Evolutionary conservation across 2,797 vertebrate genomes (phyloP).

Genomic region (Danio jaintianensis): DNA sequence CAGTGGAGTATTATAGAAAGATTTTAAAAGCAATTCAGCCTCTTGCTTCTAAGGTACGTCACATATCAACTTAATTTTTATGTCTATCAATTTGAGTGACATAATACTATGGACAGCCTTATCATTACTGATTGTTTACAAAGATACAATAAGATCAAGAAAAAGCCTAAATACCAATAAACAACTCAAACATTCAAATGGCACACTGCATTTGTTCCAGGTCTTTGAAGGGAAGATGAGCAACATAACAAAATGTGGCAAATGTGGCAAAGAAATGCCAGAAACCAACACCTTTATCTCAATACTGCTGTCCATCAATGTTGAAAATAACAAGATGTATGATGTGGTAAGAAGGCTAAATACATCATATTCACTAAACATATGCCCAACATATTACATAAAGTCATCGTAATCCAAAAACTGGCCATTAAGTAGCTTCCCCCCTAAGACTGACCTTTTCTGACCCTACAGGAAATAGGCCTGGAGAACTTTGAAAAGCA

Average conservation of each 20-base stretch:
- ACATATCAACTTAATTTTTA: neutral
- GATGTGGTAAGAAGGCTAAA: slow-evolving; percentile 66
- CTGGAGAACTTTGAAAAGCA: slow-evolving; percentile 58
- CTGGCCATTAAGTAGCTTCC: neutral
- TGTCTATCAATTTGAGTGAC: neutral
- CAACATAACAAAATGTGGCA: slow-evolving; percentile 59
- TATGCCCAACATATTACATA: neutral
- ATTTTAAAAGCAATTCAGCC: slow-evolving; percentile 64
- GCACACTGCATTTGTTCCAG: slow-evolving; percentile 58
- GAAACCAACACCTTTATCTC: slow-evolving; percentile 61
- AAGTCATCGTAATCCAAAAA: neutral
- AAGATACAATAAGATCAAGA: neutral
- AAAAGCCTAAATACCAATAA: neutral
- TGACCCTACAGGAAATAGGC: slow-evolving; percentile 55
- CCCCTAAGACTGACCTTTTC: neutral
- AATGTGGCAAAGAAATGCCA: rapidly evolving
- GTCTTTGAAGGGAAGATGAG: slow-evolving; percentile 67
- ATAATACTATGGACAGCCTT: neutral
- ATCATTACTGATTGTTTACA: neutral
- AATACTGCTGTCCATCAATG: slow-evolving; percentile 67
- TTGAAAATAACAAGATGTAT: slow-evolving; percentile 5
- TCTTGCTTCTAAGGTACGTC: slow-evolving; percentile 63
- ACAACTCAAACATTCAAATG: neutral
- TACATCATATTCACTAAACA: no score
- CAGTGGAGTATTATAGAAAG: slow-evolving; percentile 75